Percentiles rank a stretch among this genome's conserved stretches.
Evolutionary conservation across 2,113 vertebrate genomes (phyloP).

Genomic region (Epinephelus fuscoguttatus): DNA sequence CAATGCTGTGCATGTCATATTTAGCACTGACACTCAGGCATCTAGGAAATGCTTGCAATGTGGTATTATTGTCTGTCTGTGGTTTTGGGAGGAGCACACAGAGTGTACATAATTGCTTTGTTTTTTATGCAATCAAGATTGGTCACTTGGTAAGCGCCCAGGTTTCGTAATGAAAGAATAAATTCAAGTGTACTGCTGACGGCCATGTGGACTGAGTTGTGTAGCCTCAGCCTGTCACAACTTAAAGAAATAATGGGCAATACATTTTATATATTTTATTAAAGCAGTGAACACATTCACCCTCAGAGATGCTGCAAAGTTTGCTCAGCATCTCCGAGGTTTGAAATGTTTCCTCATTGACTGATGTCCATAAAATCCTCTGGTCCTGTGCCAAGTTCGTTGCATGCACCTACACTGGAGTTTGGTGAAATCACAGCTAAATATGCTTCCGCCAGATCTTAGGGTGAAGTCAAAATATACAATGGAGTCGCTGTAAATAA

Average conservation of each 20-base stretch:
- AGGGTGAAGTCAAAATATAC: not conserved
- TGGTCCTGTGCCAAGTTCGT: not conserved
- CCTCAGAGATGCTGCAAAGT: not conserved
- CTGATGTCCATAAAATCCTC: not conserved
- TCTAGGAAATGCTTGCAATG: constrained; percentile 51
- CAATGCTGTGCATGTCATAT: constrained; percentile 62
- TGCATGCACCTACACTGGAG: not conserved
- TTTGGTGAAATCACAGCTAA: not conserved
- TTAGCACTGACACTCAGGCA: constrained; percentile 50
- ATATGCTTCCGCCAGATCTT: constrained; percentile 8
- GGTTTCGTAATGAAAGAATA: not conserved
- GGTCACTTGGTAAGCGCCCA: not conserved
- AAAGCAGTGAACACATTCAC: not conserved
- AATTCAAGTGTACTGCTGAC: not conserved
- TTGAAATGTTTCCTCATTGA: not conserved
- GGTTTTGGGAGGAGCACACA: constrained; percentile 37
- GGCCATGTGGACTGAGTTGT: not conserved
- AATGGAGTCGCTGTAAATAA: constrained; percentile 24
- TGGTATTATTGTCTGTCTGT: constrained; percentile 40
- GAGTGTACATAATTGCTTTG: not conserved
- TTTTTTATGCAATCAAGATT: constrained; percentile 7
- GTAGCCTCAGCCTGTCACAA: not conserved
- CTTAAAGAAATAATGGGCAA: not conserved
- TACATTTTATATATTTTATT: not conserved
- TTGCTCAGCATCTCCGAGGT: no score